Base-by-base conservation (phyloP, 2,113 vertebrate genomes). In the Cyphotilapia sp. region DNA sequence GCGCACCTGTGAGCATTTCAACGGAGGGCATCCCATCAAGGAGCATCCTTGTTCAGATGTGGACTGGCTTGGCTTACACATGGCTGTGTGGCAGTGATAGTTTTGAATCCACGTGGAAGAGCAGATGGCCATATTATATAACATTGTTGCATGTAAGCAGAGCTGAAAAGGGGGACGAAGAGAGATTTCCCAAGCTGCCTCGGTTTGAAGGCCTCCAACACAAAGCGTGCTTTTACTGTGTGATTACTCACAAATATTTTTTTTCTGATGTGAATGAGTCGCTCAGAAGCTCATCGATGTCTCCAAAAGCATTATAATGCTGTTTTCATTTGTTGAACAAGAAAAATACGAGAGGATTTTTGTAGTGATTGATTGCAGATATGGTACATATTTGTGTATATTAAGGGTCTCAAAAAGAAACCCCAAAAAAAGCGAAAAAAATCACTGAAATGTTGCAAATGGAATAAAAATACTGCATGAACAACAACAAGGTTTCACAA, bases 61-160 rank as follows among this genome's bases (percentile, higher is more conserved):
- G 78, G 17, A 24, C 80, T 61, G 76, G 84, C 63, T 78, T 49
- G 71, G 38, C 63, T 66, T 61, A 54, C 19, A 33, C 74, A 22
- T 57, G 54, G n/a, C 47, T 71, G 84, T 57, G 42, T 78, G 27
- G 42, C 71, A 82, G 85, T 86, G 47, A 71, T 74, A 90, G 82
- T 91, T 95, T 74, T 89, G 88, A 93, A 94, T 91, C 88, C 84
- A 90, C 85, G 87, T 74, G 87, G 87, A 38, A 81, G 91, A 90
- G 90, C 94, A 96, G 95, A 96, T 96, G 95, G 95, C 63, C 29
- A 63, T 31, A 88, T 96, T 96, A 95, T 86, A 38, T 96, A 96
- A 96, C 89, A 87, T 84, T 90, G 82, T 89, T 94, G 93, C 91
- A 81, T 85, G 85, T 93, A 93, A 95, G 91, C 61, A 93, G 78